A percentile compares a stretch with the other conserved stretches of the same genome.
Conservation (phyloP, 2,113 vertebrate genomes). For the Cryptoleucopteryx plumbea region DNA sequence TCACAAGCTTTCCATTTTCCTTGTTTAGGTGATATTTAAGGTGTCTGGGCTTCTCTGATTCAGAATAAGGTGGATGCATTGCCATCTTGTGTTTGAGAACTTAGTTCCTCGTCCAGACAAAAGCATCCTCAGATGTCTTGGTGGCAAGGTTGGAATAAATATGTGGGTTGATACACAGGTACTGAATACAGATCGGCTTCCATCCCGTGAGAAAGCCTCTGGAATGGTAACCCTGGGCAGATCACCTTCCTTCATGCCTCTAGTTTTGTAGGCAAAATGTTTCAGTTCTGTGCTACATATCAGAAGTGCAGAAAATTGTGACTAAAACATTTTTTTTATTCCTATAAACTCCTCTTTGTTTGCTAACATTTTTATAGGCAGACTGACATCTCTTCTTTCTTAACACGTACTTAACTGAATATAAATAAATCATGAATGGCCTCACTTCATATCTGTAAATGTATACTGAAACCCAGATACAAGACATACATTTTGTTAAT, state of each 20-base stretch:
- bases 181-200: background rate
- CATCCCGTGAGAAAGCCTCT: background rate
- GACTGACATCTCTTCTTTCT: background rate
- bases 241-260: background rate
- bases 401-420: background rate
- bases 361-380: background rate
- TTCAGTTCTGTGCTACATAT: background rate
- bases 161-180: background rate
- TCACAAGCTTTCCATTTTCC: background rate
- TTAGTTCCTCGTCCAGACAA: background rate
- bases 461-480: background rate
- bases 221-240: background rate
- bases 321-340: background rate
- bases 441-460: background rate
- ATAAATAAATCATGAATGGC: background rate
- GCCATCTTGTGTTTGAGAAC: background rate
- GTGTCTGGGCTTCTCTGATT: background rate
- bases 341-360: background rate
- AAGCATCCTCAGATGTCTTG: background rate
- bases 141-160: background rate
- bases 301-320: background rate
- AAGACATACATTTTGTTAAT: background rate
- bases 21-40: background rate
- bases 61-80: background rate
- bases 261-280: background rate